Conservation (phyloP, 2,113 vertebrate species). For the Cebidichthys violaceus region DNA sequence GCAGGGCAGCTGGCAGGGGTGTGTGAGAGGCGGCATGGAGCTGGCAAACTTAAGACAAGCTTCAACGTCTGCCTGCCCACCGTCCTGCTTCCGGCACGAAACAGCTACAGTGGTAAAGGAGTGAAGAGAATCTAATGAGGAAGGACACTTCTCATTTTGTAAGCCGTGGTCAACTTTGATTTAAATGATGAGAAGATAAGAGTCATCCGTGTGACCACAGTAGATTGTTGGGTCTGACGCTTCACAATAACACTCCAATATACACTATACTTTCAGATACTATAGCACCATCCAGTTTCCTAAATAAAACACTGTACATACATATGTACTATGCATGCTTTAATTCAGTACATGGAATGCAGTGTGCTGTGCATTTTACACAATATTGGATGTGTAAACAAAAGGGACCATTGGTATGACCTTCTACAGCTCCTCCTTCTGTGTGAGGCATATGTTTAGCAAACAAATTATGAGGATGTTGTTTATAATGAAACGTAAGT, state of each 20-base stretch:
- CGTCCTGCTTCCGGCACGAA: conserved; percentile 94
- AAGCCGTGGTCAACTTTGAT: background rate
- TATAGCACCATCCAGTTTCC: background rate
- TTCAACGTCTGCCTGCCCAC: conserved; percentile 88
- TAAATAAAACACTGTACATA: background rate
- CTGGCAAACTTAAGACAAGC: conserved; percentile 89
- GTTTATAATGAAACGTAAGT: background rate
- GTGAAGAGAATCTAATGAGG: background rate
- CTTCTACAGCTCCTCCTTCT: background rate
- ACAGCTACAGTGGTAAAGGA: conserved; percentile 84
- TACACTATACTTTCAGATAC: background rate
- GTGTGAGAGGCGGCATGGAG: conserved; percentile 91
- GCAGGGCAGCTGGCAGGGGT: conserved; percentile 94
- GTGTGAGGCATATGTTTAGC: background rate
- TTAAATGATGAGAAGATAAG: background rate
- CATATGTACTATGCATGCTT: background rate
- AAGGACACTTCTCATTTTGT: background rate
- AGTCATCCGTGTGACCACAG: background rate
- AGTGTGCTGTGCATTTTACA: background rate
- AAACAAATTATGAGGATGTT: background rate
- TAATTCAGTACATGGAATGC: background rate
- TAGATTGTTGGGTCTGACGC: background rate
- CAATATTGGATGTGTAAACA: background rate
- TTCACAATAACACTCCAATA: background rate
- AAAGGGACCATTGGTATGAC: background rate